Conservation (phyloP, 2,888 invertebrate genomes). For the Eupithecia pulchellata region DNA sequence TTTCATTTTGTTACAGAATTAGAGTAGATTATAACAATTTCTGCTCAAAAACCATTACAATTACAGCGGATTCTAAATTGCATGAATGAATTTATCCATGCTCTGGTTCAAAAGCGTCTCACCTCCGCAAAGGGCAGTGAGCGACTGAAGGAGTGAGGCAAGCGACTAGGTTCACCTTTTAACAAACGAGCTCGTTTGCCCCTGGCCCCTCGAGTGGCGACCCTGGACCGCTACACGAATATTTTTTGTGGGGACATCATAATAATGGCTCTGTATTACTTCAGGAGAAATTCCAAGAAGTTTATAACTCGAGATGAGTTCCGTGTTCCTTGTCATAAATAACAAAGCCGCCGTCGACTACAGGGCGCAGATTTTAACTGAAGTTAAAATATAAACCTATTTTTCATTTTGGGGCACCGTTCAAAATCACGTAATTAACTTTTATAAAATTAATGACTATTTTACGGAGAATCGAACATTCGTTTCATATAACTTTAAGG, state of each 20-base stretch:
- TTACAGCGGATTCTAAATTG: not conserved
- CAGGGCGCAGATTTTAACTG: constrained; percentile 84
- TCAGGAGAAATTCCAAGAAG: constrained; percentile 86
- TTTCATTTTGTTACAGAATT: not conserved
- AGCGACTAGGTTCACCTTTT: not conserved
- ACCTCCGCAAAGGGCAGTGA: constrained; percentile 6
- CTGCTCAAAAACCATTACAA: not conserved
- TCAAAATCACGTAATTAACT: constrained; percentile 68
- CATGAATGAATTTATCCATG: not conserved
- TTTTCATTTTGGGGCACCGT: constrained; percentile 73
- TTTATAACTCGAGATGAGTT: constrained; percentile 86
- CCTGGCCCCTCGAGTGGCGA: constrained; percentile 48
- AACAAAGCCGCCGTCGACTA: constrained; percentile 85
- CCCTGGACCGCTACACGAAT: constrained; percentile 61
- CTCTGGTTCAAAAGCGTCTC: constrained; percentile 4
- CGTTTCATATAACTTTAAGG: constrained; percentile 12
- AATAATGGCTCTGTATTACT: constrained; percentile 86
- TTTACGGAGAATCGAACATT: constrained; percentile 57
- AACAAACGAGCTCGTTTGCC: constrained; percentile 35
- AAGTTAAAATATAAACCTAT: constrained; percentile 81
- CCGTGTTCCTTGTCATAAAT: constrained; percentile 86
- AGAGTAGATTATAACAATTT: not conserved
- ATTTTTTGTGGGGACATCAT: constrained; percentile 85
- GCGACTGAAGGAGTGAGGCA: constrained; percentile 12
- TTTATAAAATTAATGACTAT: constrained; percentile 73